phyloP scores from a whole-genome alignment of 2,888 invertebrate species.

The Leucophenga maculata region DNA sequence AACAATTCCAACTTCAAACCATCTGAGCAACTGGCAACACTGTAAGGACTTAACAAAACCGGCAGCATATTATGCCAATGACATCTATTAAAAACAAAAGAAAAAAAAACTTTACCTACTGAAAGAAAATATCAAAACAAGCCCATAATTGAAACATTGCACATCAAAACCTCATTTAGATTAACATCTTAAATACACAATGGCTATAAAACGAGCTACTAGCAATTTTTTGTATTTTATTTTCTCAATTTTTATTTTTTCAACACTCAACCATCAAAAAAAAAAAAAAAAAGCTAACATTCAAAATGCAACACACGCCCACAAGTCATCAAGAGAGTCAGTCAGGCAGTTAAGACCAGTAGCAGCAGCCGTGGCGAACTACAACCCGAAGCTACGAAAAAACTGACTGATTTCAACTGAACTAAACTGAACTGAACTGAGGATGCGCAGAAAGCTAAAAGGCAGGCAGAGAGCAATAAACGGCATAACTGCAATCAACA shows the following conservation, averaged over 20 bases:
- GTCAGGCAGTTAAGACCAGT: slow-evolving; percentile 53
- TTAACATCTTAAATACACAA: slow-evolving; percentile 12
- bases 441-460: slow-evolving; percentile 20
- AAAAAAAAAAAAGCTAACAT: slow-evolving; percentile 28
- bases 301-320: slow-evolving; percentile 43
- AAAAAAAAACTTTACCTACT: no score
- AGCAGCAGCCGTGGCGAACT: slow-evolving; percentile 37
- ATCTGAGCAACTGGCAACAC: no score
- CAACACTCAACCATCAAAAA: background rate
- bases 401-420: background rate
- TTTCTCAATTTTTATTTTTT: no score
- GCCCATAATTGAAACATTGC: slow-evolving; percentile 55
- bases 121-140: background rate
- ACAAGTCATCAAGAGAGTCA: slow-evolving; percentile 44
- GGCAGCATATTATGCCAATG: no score
- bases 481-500: slow-evolving; percentile 44
- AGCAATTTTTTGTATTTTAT: no score
- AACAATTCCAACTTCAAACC: no score
- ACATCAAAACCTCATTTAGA: slow-evolving; percentile 8
- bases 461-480: slow-evolving; percentile 13
- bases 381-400: background rate
- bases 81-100: no score
- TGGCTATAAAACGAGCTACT: no score
- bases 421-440: background rate
- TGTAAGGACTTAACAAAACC: no score